Base-by-base conservation (phyloP, 2,113 vertebrate genomes). In the Myxocyprinus asiaticus region DNA sequence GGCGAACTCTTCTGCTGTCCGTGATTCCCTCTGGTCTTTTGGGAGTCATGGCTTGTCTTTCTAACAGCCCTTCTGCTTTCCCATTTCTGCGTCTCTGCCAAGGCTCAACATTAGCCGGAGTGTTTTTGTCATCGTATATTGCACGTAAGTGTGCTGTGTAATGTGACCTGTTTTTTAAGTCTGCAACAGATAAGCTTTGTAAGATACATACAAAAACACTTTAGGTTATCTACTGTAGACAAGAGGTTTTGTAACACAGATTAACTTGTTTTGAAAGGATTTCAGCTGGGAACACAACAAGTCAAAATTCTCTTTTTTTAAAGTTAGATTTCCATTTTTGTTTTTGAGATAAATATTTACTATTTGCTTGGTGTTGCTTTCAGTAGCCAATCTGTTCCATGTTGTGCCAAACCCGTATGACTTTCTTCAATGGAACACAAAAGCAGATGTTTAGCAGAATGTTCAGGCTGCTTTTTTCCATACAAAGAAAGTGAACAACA, bases 41-140 rank as follows among this genome's bases (percentile, higher is more conserved):
- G 10, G 95, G 95, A 0, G 82, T 91, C 0, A 17, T 82, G 0
- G 84, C 93, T 85, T 92, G 94, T 0, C 82, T 98, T 83, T 92
- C 95, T 0, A 73, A 85, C 81, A 85, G 86, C 1, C 90, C 90
- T 0, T 9, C 88, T 5, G 85, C 86, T 76, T 92, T 96, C 6
- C 89, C 95, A 68, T 74, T 92, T 11, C 83, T 95, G 0, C 88
- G 92, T 44, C 89, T 95, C 81, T 90, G 89, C 45, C 94, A 94
- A 0, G 94, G 94, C 7, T 82, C 88, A 0, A 61, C 84, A 3
- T 90, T 97, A 76, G 95, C 95, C 0, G 96, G 96, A 0, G 90
- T 94, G 11, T 92, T 94, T 84, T 76, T 98, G 0, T 87, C 95
- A 22, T 93, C 96, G 4, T 97, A 94, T 0, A 87, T 97, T 33